These are phyloP conservation scores for Andrena haemorrhoa DNA, from an alignment of 2,888 invertebrate species.

Conservation along the genomic window DNA sequence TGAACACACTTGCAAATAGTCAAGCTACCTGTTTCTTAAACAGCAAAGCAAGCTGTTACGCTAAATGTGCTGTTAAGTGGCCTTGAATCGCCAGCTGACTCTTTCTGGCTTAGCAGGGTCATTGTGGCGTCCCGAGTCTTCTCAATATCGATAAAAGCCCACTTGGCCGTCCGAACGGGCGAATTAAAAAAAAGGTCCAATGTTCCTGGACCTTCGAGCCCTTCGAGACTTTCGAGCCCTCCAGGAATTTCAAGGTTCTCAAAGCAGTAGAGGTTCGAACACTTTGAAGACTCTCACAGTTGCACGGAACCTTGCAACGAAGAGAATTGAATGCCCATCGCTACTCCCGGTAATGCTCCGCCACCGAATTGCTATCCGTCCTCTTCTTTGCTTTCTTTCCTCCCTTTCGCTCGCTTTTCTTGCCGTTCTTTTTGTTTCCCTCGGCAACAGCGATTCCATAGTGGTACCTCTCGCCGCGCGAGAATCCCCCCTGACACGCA, in stretches of 20 bases:
- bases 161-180: background rate
- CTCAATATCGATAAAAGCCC: background rate
- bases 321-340: constrained; percentile 51
- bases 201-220: background rate
- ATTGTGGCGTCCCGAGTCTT: background rate
- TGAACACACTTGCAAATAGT: too few relatives aligned
- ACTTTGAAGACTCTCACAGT: constrained; percentile 21
- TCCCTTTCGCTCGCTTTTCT: constrained; percentile 29
- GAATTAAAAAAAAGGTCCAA: background rate
- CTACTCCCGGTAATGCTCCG: constrained; percentile 42
- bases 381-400: constrained; percentile 7
- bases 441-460: constrained; percentile 52
- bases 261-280: constrained; percentile 8
- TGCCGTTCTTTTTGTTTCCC: constrained; percentile 46
- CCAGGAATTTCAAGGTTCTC: background rate
- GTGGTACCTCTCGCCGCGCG: constrained; percentile 72
- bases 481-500: constrained; percentile 78
- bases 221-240: background rate
- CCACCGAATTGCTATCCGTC: constrained; percentile 34
- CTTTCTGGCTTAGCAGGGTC: background rate
- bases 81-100: background rate
- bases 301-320: constrained; percentile 17
- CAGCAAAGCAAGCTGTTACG: too few relatives aligned
- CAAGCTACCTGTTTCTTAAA: too few relatives aligned
- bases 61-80: background rate